Percentiles rank a stretch among this genome's conserved stretches.
Conservation (phyloP, 2,113 vertebrate species). For the Ginglymostoma cirratum region DNA sequence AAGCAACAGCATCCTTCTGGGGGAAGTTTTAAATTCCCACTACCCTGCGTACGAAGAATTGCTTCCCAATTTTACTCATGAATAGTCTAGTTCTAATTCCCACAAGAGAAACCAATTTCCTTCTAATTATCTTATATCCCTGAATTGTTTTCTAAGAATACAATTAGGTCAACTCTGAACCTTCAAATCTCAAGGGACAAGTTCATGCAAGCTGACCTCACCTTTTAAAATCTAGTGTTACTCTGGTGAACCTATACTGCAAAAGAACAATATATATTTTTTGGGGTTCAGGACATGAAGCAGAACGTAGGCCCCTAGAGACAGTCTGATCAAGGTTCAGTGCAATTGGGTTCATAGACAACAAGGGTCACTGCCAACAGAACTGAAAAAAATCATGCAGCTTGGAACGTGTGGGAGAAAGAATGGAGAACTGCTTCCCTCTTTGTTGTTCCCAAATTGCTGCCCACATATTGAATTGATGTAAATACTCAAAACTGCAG, state of each 20-base stretch:
- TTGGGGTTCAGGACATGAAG: background rate
- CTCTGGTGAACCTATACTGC: background rate
- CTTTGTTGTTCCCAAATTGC: too few relatives aligned
- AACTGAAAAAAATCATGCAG: background rate
- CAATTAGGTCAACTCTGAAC: background rate
- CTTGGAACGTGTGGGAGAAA: background rate
- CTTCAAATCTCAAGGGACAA: too few relatives aligned
- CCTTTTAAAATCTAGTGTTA: background rate
- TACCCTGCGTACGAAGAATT: too few relatives aligned
- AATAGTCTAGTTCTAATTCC: too few relatives aligned
- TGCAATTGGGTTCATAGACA: background rate
- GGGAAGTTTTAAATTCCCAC: background rate
- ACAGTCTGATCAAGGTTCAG: background rate
- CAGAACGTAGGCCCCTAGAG: background rate
- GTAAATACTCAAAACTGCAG: background rate
- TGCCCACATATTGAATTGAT: too few relatives aligned
- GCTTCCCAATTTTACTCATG: too few relatives aligned
- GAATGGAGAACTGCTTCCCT: background rate
- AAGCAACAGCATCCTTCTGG: too few relatives aligned
- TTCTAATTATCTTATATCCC: too few relatives aligned
- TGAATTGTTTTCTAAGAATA: background rate
- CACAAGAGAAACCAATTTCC: too few relatives aligned
- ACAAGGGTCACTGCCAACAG: background rate
- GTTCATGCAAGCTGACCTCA: background rate
- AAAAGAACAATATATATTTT: background rate